Conservation (phyloP, 2,113 vertebrate species). For the Pagrus major region DNA sequence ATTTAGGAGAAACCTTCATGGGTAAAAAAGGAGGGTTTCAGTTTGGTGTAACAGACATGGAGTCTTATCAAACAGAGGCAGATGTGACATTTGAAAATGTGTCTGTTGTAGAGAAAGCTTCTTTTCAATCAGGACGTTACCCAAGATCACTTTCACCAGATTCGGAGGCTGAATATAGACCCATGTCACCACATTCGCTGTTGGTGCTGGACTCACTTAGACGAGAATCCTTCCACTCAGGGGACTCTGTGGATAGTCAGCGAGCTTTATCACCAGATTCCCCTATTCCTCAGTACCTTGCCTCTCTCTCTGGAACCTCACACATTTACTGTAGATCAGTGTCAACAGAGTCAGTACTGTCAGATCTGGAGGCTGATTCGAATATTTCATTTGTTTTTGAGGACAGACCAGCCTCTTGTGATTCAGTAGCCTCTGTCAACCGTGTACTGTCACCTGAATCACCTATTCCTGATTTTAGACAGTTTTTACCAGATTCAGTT, state of each 20-base stretch:
- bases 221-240: constrained; percentile 54
- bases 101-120: no score
- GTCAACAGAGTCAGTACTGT: constrained; percentile 50
- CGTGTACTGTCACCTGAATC: constrained; percentile 53
- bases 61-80: neutral
- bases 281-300: constrained; percentile 48
- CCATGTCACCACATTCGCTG: constrained; percentile 36
- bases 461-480: constrained; percentile 49
- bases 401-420: constrained; percentile 54
- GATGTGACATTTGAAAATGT: neutral
- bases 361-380: constrained; percentile 42
- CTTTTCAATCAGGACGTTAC: neutral
- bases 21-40: constrained; percentile 41
- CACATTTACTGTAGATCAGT: constrained; percentile 36
- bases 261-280: constrained; percentile 63
- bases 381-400: constrained; percentile 1
- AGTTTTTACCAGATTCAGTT: constrained; percentile 8
- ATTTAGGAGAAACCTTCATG: constrained; percentile 63
- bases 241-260: constrained; percentile 35
- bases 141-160: constrained; percentile 47
- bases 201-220: neutral
- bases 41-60: neutral
- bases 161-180: constrained; percentile 51
- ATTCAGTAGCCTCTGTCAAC: constrained; percentile 52
- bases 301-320: neutral